Conservation (phyloP, 2,888 invertebrate species). For the Altica lythri region DNA sequence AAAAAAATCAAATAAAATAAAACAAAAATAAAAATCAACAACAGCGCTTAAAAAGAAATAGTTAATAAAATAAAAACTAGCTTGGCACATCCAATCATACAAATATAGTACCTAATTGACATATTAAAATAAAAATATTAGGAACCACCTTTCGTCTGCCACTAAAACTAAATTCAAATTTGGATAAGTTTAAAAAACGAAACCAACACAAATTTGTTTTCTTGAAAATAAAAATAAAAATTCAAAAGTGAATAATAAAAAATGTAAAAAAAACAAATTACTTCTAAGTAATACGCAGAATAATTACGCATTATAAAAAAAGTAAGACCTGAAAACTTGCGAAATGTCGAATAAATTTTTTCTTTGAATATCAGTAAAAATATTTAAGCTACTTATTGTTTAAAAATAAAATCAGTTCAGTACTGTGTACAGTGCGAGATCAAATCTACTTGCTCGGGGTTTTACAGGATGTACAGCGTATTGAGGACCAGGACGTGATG, state of each 20-base stretch:
- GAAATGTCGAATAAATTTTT: slow-evolving; percentile 31
- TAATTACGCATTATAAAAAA: too few species aligned
- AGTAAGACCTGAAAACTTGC: slow-evolving; percentile 40
- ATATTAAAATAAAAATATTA: slow-evolving; percentile 38
- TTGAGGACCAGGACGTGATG: slow-evolving; percentile 97
- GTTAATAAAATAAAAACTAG: slow-evolving; percentile 33
- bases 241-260: slow-evolving; percentile 23
- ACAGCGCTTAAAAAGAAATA: slow-evolving; percentile 30
- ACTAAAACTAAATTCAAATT: slow-evolving; percentile 44
- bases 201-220: slow-evolving; percentile 31
- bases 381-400: slow-evolving; percentile 36
- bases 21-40: slow-evolving; percentile 41
- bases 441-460: slow-evolving; percentile 57
- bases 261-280: slow-evolving; percentile 32
- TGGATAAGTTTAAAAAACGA: slow-evolving; percentile 31
- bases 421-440: slow-evolving; percentile 57
- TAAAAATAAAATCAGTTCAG: slow-evolving; percentile 56
- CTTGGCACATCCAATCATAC: slow-evolving; percentile 45
- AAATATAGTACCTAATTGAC: slow-evolving; percentile 41
- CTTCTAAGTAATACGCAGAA: slow-evolving; percentile 36
- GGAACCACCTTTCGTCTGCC: slow-evolving; percentile 49
- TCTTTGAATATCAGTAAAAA: slow-evolving; percentile 34
- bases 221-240: slow-evolving; percentile 29
- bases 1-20: slow-evolving; percentile 37
- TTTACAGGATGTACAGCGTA: slow-evolving; percentile 90